These are phyloP conservation scores for Porites cylindrica DNA, from an alignment of 92 coral and sea anemone species.

Conservation along the genomic window DNA sequence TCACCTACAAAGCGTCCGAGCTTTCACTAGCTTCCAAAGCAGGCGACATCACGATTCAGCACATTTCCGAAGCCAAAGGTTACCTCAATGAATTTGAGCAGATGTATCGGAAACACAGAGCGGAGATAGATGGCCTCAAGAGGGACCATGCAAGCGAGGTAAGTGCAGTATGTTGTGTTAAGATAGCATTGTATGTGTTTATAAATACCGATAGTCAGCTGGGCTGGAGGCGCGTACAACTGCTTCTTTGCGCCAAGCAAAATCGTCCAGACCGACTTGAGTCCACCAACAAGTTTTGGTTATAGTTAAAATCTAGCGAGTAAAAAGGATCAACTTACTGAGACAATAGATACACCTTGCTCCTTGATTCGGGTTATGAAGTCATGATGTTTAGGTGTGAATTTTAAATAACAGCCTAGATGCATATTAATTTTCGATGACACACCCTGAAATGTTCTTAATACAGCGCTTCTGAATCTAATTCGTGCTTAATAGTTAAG, in stretches of 20 bases:
- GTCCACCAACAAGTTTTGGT: neutral
- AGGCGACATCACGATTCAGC: constrained; percentile 88
- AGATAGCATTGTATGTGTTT: neutral
- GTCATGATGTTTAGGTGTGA: neutral
- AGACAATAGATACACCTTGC: neutral
- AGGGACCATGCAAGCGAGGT: constrained; percentile 94
- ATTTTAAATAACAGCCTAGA: neutral
- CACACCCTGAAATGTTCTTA: constrained; percentile 21
- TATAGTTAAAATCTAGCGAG: neutral
- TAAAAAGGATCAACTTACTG: neutral
- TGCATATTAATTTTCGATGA: constrained; percentile 12
- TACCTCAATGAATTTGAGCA: constrained; percentile 95
- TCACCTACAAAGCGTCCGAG: constrained; percentile 66
- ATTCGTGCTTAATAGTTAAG: neutral
- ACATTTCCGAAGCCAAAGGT: constrained; percentile 94
- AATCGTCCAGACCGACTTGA: neutral
- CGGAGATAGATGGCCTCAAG: constrained; percentile 85
- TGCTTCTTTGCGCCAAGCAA: neutral
- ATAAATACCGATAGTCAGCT: neutral
- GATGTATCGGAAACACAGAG: constrained; percentile 85
- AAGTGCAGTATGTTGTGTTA: neutral
- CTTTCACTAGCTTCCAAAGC: constrained; percentile 15
- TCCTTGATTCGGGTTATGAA: too few relatives aligned
- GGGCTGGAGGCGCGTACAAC: neutral
- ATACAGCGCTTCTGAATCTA: neutral